phyloP scores from a whole-genome alignment of 2,113 vertebrate species.

The Vulpes lagopus region DNA sequence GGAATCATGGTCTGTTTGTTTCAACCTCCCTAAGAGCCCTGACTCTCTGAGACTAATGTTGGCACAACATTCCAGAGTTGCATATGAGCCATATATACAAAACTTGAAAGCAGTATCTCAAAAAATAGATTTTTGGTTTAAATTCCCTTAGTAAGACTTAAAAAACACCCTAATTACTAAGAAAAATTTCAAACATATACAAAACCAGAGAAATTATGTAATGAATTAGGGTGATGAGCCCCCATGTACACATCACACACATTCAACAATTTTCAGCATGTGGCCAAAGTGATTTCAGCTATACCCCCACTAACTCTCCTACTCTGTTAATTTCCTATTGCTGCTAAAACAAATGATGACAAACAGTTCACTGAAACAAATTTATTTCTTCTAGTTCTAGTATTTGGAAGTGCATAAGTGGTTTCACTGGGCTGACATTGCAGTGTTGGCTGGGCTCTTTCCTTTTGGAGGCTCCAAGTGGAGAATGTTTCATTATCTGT shows the following conservation, averaged over 20 bases:
- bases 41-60: not conserved
- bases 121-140: not conserved
- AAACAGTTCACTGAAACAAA: not conserved
- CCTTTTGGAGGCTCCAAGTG: not conserved
- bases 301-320: accelerated
- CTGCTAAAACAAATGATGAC: not conserved
- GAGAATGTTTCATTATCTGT: not conserved
- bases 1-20: not conserved
- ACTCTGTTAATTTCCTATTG: not conserved
- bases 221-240: not conserved
- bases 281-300: not conserved
- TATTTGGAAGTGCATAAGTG: not conserved
- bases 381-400: not conserved
- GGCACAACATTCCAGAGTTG: not conserved
- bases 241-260: not conserved
- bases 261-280: not conserved
- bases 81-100: not conserved
- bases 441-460: not conserved
- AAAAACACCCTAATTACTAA: not conserved
- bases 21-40: not conserved
- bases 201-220: not conserved
- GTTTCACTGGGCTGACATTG: not conserved
- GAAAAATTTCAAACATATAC: not conserved
- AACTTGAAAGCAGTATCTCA: not conserved
- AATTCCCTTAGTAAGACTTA: not conserved